These are phyloP conservation scores for Cheilosia soror DNA, from an alignment of 2,888 invertebrate genomes.

Conservation along the genomic window DNA sequence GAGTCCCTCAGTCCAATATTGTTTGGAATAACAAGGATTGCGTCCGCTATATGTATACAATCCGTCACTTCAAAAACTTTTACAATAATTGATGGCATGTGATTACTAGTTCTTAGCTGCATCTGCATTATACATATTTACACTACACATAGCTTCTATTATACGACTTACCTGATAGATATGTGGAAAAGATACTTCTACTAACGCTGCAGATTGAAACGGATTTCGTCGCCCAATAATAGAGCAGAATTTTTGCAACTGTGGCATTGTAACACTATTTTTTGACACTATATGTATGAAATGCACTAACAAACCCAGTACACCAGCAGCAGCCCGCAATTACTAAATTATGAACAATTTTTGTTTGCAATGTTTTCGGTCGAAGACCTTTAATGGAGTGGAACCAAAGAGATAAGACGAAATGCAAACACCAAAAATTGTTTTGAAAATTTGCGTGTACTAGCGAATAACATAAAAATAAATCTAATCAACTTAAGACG, in stretches of 20 bases:
- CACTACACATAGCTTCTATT: not conserved
- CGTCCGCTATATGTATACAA: no score
- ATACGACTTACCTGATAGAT: constrained; percentile 5
- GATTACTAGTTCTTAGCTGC: no score
- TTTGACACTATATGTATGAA: not conserved
- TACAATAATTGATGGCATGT: no score
- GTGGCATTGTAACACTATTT: constrained; percentile 7
- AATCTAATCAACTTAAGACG: no score
- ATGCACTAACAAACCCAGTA: no score
- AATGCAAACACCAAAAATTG: not conserved
- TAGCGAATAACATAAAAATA: no score
- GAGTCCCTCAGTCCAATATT: no score
- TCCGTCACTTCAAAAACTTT: no score
- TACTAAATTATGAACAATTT: not conserved
- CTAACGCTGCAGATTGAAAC: not conserved
- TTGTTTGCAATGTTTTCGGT: not conserved
- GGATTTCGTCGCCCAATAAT: not conserved
- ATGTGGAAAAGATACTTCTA: not conserved
- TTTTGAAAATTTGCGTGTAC: no score
- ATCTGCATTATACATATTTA: no score
- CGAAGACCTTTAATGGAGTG: not conserved
- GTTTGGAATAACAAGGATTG: no score
- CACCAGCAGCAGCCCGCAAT: no score
- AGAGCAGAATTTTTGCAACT: not conserved
- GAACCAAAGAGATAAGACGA: constrained; percentile 6